Conservation (phyloP, 2,113 vertebrate species). For the Eulemur macaco region DNA sequence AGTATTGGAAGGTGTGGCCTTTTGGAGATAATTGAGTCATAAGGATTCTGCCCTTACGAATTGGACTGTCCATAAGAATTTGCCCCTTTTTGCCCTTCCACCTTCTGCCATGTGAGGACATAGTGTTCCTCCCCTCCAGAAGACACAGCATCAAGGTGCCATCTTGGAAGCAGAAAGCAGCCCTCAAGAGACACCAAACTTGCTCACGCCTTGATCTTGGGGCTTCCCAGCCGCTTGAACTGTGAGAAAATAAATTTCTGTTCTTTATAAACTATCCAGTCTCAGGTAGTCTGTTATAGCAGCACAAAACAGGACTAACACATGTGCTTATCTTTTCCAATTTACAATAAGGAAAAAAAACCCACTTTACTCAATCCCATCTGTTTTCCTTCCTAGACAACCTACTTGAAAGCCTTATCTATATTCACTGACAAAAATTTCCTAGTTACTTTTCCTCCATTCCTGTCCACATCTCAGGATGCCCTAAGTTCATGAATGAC, state of each 20-base stretch:
- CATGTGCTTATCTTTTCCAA: neutral
- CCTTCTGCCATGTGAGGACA: neutral
- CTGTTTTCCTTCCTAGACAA: neutral
- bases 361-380: neutral
- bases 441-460: neutral
- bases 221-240: neutral
- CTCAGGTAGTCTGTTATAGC: neutral
- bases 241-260: neutral
- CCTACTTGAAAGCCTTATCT: neutral
- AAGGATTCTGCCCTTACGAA: neutral
- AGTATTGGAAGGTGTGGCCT: neutral
- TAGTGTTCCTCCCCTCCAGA: neutral
- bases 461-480: neutral
- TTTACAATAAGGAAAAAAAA: neutral
- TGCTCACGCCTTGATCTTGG: neutral
- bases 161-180: neutral
- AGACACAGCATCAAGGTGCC: neutral
- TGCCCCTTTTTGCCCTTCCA: neutral
- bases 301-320: neutral
- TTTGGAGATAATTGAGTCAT: neutral
- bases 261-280: neutral
- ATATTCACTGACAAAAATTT: neutral
- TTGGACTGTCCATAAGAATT: neutral
- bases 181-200: neutral
- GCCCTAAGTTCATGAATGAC: neutral